Conservation (phyloP, 2,797 vertebrate species). For the Agapornis canus region DNA sequence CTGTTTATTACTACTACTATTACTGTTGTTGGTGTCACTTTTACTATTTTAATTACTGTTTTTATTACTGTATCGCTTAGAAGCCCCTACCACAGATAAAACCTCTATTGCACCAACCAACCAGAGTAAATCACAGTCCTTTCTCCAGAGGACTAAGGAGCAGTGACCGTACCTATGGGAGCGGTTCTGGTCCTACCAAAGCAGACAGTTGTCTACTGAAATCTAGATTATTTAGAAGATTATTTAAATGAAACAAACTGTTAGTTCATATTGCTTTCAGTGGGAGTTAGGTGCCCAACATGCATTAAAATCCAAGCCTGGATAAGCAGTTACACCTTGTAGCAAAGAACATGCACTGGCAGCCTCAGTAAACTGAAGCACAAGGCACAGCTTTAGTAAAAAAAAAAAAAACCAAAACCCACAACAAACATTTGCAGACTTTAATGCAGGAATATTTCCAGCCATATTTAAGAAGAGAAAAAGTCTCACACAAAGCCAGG, state of each 20-base stretch:
- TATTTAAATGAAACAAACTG: neutral
- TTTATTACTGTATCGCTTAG: neutral
- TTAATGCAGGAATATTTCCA: neutral
- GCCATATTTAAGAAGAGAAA: neutral
- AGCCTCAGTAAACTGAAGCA: neutral
- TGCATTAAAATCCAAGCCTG: neutral
- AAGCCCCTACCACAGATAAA: neutral
- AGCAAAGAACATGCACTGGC: neutral
- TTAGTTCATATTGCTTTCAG: neutral
- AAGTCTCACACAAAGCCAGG: neutral
- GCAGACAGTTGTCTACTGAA: neutral
- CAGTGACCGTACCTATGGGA: neutral
- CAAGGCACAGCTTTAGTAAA: neutral
- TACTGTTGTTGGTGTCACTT: neutral
- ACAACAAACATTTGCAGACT: neutral
- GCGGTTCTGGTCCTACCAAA: neutral
- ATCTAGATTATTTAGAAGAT: neutral
- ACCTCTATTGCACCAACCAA: neutral
- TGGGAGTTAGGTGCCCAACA: neutral
- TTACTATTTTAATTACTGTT: neutral
- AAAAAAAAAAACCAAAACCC: neutral
- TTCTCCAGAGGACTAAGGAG: neutral
- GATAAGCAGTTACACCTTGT: neutral
- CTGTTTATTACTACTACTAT: conserved; percentile 13
- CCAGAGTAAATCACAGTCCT: neutral